These are phyloP conservation scores for Megamerina dolium DNA, from an alignment of 2,888 invertebrate species.

Conservation along the genomic window DNA sequence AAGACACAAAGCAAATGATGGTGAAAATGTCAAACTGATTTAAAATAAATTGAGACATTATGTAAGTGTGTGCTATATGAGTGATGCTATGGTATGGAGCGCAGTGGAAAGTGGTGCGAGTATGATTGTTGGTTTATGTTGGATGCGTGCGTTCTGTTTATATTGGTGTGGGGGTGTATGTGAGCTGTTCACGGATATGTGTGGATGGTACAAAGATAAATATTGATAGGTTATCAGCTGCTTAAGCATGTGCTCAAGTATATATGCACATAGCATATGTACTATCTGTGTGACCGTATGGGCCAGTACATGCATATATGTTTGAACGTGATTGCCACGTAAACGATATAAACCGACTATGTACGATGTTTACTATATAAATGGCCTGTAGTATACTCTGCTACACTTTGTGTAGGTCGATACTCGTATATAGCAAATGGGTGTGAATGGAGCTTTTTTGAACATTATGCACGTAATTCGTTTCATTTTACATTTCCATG, in stretches of 20 bases:
- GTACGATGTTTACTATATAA: too few species aligned
- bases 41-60: constrained; percentile 27
- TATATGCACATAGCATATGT: neutral
- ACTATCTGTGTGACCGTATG: neutral
- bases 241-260: constrained; percentile 9
- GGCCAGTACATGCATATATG: neutral
- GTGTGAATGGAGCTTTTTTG: neutral
- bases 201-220: constrained; percentile 11
- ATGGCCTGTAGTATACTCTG: too few species aligned
- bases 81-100: neutral
- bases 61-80: neutral
- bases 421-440: too few species aligned
- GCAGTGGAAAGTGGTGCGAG: too few species aligned
- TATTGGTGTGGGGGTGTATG: neutral
- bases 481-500: neutral
- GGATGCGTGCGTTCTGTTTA: too few species aligned
- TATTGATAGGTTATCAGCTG: constrained; percentile 20
- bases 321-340: neutral
- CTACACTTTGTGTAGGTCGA: too few species aligned
- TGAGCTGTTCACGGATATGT: too few species aligned
- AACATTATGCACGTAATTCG: neutral
- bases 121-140: too few species aligned
- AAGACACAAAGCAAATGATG: constrained; percentile 24
- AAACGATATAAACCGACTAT: too few species aligned
- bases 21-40: constrained; percentile 27